Evolutionary conservation across 2,888 invertebrate species (phyloP).

Genomic region (Hydropsyche betteni): DNA sequence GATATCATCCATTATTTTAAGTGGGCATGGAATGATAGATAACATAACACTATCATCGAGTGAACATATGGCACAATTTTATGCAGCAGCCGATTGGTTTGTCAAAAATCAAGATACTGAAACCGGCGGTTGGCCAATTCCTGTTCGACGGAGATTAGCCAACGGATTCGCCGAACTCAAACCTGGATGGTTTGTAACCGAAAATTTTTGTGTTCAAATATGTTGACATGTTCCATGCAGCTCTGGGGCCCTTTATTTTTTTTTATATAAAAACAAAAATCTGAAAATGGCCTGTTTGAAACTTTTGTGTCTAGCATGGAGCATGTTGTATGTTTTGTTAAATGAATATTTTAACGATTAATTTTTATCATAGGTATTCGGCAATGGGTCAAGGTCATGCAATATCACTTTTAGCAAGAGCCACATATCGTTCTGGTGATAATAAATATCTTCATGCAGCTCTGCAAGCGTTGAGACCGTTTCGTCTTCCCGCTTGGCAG

Average conservation of each 20-base stretch:
- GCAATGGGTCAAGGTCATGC: constrained; percentile 99
- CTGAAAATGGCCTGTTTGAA: too few relatives aligned
- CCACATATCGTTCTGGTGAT: constrained; percentile 85
- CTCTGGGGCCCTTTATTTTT: too few relatives aligned
- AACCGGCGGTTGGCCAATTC: constrained; percentile 94
- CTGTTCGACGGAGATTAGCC: constrained; percentile 80
- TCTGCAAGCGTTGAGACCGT: constrained; percentile 79
- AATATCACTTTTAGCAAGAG: constrained; percentile 92
- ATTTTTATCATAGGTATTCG: constrained; percentile 73
- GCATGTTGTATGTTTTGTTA: neutral
- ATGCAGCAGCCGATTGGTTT: constrained; percentile 93
- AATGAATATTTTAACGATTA: neutral
- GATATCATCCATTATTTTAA: constrained; percentile 72
- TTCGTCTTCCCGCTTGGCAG: constrained; percentile 74
- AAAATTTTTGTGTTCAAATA: neutral
- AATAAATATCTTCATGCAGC: constrained; percentile 83
- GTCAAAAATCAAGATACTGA: constrained; percentile 82
- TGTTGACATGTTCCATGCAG: too few relatives aligned
- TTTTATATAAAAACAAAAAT: too few relatives aligned
- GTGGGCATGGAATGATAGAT: constrained; percentile 78
- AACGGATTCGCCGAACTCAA: constrained; percentile 79
- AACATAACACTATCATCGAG: constrained; percentile 82
- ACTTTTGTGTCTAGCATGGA: neutral
- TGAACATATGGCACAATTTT: constrained; percentile 91
- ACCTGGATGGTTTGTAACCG: constrained; percentile 77